Evolutionary conservation across 2,797 vertebrate genomes (phyloP), one percentile per base, ranked within the genome.

Genomic region (Aulostomus chinensis): DNA sequence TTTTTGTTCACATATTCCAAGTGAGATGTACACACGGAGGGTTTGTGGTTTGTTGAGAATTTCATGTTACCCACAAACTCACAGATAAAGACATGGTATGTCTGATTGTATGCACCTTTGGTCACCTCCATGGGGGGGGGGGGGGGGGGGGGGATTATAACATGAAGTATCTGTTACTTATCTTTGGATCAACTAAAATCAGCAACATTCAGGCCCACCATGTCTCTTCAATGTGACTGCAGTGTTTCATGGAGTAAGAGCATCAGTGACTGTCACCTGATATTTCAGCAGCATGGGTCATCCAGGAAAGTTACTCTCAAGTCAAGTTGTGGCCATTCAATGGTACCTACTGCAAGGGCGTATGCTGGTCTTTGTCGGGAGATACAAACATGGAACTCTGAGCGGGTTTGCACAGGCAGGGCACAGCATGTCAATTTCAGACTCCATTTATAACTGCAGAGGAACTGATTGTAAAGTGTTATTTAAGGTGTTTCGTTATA

Each of bases 281-380:
- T 58, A 52, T 76, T 70, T 86, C 80, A 81, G 81, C 81, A 86
- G 74, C 70, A 90, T 90, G 85, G 88, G 87, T 91, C 87, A 81
- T 89, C 87, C 78, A 85, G 87, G 83, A 89, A 87, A 76, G 86
- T 88, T 91, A 90, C 87, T 89, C 85, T 90, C 90, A 91, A 90
- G 89, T 92, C 90, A 90, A 89, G 91, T 91, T 88, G 86, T 90
- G 88, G 85, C 88, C 90, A 92, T 91, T 90, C 89, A 90, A 89
- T 89, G 86, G 80, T 86, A 80, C 85, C 76, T 89, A 86, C 83
- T 87, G 85, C 86, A 89, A 90, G 86, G 84, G 85, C 56, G 56
- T 75, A 81, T 57, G 73, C 87, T 89, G 88, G 86, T 65, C 73
- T 87, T 90, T 88, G 86, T 88, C 88, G 87, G 78, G 67, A 64